Conservation (phyloP, 2,797 vertebrate genomes). For the Eidolon dupreanum region DNA sequence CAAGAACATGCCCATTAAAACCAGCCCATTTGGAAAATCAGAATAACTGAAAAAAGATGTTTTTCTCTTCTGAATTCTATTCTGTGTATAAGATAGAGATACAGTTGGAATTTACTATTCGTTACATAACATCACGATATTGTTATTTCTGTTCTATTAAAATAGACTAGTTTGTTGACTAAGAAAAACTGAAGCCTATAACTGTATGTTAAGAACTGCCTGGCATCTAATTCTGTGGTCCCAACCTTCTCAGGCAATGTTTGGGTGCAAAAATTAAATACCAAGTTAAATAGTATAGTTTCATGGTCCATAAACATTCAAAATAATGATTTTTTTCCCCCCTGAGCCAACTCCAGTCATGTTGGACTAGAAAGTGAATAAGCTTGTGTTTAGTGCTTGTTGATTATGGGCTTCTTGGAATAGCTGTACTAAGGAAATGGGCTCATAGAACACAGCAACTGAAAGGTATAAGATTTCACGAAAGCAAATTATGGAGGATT, state of each 20-base stretch:
- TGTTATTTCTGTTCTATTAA: slow-evolving; percentile 52
- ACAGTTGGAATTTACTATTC: slow-evolving; percentile 34
- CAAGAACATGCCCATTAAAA: not conserved
- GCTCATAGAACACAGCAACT: slow-evolving; percentile 56
- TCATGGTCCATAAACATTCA: slow-evolving; percentile 64
- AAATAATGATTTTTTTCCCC: slow-evolving; percentile 43
- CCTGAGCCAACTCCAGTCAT: not conserved
- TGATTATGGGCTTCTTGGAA: slow-evolving; percentile 57
- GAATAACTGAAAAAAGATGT: slow-evolving; percentile 5
- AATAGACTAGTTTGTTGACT: slow-evolving; percentile 36
- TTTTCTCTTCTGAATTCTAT: slow-evolving; percentile 53
- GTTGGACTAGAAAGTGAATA: slow-evolving; percentile 64
- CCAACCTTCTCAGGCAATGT: slow-evolving; percentile 27
- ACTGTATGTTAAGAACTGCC: not conserved
- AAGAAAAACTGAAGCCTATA: not conserved
- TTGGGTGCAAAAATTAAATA: slow-evolving; percentile 66
- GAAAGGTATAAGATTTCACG: slow-evolving; percentile 74
- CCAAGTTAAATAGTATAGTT: slow-evolving; percentile 61
- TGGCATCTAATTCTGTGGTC: not conserved
- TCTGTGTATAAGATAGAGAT: not conserved
- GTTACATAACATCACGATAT: not conserved
- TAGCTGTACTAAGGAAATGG: slow-evolving; percentile 62
- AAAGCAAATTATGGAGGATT: slow-evolving; percentile 78
- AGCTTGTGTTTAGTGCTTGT: slow-evolving; percentile 59
- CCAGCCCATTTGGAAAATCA: slow-evolving; percentile 33